Conservation (phyloP, 2,113 vertebrate genomes). For the Ageneiosus marmoratus region DNA sequence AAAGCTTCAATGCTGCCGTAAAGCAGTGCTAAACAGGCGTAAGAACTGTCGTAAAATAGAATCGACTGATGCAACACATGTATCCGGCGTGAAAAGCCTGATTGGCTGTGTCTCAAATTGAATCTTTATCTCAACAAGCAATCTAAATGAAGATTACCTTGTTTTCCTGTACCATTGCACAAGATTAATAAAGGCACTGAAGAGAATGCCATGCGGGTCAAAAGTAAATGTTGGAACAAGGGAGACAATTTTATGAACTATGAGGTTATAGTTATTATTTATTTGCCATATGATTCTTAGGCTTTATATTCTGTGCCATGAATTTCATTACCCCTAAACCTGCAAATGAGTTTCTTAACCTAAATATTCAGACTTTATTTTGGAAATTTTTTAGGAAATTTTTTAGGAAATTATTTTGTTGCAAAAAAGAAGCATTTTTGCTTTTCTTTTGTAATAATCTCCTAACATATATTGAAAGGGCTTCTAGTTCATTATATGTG, state of each 20-base stretch:
- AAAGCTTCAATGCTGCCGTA: conserved; percentile 26
- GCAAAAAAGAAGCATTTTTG: not conserved
- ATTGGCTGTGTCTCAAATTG: not conserved
- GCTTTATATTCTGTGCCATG: not conserved
- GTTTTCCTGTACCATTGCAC: not conserved
- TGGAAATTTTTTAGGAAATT: too few relatives aligned
- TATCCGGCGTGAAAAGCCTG: not conserved
- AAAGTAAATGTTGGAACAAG: not conserved
- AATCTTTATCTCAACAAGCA: not conserved
- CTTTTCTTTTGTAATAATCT: too few relatives aligned
- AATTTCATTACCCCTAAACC: not conserved
- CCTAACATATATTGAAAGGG: not conserved
- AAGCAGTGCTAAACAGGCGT: conserved; percentile 1
- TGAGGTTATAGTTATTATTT: not conserved
- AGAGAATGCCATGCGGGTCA: not conserved
- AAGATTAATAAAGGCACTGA: not conserved
- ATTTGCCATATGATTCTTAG: not conserved
- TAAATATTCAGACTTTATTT: too few relatives aligned
- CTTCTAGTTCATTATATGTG: not conserved
- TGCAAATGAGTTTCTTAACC: too few relatives aligned
- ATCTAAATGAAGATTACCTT: not conserved
- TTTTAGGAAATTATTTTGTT: too few relatives aligned
- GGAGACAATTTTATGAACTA: not conserved
- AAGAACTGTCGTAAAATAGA: conserved; percentile 34
- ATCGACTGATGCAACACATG: conserved; percentile 72